A percentile compares a stretch with the other conserved stretches of the same genome.
phyloP scores from a whole-genome alignment of 2,888 invertebrate genomes.

The Cyclophora albipunctata region DNA sequence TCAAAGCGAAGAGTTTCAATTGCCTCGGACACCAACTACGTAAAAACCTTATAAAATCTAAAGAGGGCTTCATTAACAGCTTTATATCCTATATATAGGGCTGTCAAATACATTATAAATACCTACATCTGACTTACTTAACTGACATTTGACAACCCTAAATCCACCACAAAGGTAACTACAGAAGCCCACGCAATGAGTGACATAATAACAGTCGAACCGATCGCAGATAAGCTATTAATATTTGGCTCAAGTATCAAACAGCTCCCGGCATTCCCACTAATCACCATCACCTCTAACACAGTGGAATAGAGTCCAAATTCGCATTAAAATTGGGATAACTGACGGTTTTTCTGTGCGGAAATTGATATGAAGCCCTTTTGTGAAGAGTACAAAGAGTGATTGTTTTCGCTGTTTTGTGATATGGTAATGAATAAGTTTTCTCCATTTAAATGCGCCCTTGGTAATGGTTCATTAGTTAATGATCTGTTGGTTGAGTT shows the following conservation, averaged over 20 bases:
- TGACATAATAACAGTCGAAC: conserved; percentile 64
- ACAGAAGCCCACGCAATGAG: conserved; percentile 52
- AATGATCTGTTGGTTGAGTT: too few relatives aligned
- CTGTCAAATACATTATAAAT: too few relatives aligned
- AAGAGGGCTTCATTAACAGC: too few relatives aligned
- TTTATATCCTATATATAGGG: too few relatives aligned
- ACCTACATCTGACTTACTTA: too few relatives aligned
- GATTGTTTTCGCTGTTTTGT: conserved; percentile 53
- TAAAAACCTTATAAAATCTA: too few relatives aligned
- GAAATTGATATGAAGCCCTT: conserved; percentile 58
- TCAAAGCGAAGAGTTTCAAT: too few relatives aligned
- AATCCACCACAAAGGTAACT: conserved; percentile 36
- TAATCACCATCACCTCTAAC: conserved; percentile 5
- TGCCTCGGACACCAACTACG: too few relatives aligned
- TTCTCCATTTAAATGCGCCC: conserved; percentile 36
- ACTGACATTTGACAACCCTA: conserved; percentile 38
- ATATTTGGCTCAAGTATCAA: conserved; percentile 67
- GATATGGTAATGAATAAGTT: conserved; percentile 38
- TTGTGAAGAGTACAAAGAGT: conserved; percentile 50
- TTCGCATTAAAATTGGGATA: conserved; percentile 5
- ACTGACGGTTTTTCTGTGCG: conserved; percentile 28
- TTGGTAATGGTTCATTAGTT: background rate
- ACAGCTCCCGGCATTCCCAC: conserved; percentile 28
- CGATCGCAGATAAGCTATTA: conserved; percentile 68
- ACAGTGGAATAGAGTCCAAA: conserved; percentile 12